phyloP scores from a whole-genome alignment of 2,797 vertebrate species.

The Acanthiza pusilla region DNA sequence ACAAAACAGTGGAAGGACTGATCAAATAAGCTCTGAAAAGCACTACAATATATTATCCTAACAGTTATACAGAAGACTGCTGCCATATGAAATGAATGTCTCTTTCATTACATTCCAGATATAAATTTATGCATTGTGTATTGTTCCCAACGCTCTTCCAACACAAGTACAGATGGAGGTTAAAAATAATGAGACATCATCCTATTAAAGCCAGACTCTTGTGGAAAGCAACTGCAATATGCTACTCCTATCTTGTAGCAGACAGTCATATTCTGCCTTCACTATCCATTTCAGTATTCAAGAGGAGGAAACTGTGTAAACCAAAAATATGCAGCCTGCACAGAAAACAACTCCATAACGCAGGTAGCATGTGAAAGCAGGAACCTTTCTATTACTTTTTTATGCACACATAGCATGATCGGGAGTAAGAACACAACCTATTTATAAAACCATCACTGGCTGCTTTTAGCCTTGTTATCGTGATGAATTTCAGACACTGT shows the following conservation, averaged over 20 bases:
- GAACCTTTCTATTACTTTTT: neutral
- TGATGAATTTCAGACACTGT: neutral
- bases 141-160: neutral
- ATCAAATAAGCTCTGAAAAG: neutral
- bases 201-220: neutral
- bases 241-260: neutral
- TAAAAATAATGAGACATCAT: constrained; percentile 26
- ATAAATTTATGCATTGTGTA: neutral
- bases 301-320: neutral
- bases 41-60: neutral
- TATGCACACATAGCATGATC: neutral
- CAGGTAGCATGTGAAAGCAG: neutral
- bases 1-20: neutral
- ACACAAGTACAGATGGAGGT: neutral
- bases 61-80: neutral
- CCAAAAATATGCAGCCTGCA: neutral
- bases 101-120: neutral
- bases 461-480: neutral
- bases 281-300: neutral
- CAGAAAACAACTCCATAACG: neutral
- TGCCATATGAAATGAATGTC: neutral
- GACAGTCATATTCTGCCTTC: neutral
- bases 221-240: neutral
- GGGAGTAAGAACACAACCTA: neutral
- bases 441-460: neutral